Percentiles rank a stretch among this genome's conserved stretches.
phyloP scores from a whole-genome alignment of 2,888 invertebrate genomes.

The Eilema caniola region DNA sequence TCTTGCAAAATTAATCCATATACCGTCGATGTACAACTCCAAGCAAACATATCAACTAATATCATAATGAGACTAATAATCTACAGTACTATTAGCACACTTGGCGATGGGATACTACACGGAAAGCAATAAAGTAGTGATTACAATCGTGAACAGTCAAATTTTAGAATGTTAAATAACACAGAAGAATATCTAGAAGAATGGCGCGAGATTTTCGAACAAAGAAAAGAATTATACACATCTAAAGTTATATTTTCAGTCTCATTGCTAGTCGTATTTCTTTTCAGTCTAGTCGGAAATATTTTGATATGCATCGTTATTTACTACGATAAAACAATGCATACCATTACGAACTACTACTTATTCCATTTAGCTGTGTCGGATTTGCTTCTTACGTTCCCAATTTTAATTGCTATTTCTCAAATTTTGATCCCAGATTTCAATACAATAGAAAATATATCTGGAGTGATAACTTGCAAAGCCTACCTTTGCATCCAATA shows the following conservation, averaged over 20 bases:
- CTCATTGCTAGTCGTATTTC: constrained; percentile 36
- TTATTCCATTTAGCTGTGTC: constrained; percentile 76
- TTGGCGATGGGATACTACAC: background rate
- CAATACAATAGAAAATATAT: background rate
- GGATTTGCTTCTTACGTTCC: constrained; percentile 69
- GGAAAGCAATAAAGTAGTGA: background rate
- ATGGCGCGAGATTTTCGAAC: constrained; percentile 26
- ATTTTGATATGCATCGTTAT: constrained; percentile 77
- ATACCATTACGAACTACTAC: constrained; percentile 78
- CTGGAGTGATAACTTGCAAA: constrained; percentile 30
- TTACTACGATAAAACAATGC: constrained; percentile 73
- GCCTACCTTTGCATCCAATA: constrained; percentile 43
- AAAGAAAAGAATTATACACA: constrained; percentile 24
- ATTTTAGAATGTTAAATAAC: constrained; percentile 28
- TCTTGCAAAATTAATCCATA: background rate
- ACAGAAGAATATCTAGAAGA: constrained; percentile 23
- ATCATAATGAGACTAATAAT: background rate
- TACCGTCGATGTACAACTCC: background rate
- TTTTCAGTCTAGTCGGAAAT: constrained; percentile 64
- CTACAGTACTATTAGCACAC: background rate
- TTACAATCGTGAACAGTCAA: background rate
- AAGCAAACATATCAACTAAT: background rate
- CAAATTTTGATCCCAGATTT: constrained; percentile 25
- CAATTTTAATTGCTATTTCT: constrained; percentile 61
- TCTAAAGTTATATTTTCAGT: constrained; percentile 38